Evolutionary conservation across 2,888 invertebrate species (phyloP), one percentile per base, ranked within the genome.

Genomic region (Macrosoma leucophasiata): DNA sequence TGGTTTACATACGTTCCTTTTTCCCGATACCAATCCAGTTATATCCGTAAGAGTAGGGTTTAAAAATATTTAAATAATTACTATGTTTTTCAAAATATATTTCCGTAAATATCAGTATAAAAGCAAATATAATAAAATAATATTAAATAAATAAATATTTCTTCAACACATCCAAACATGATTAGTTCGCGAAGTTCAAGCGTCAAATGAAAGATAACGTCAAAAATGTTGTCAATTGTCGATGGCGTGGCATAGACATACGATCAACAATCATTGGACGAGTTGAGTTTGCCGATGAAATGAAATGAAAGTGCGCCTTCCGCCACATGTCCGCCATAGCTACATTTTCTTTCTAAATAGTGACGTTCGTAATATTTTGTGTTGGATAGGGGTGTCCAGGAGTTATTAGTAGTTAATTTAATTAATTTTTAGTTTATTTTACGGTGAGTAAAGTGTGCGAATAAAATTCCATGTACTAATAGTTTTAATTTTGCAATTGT

Each of bases 291-390:
- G 39, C 32, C 39, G 61, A 59, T 51, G 61, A 68, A 68, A 65
- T 57, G 58, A 62, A 62, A 74, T 71, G 75, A 75, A 78, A 78
- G 78, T 74, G 60, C 64, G 61, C 63, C 57, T 52, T 53, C 66
- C 73, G 72, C 75, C 76, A 78, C 78, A 81, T 77, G 79, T 81
- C 78, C 77, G 78, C 78, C 78, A 81, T 76, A 76, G 62, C 73
- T 77, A 66, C 65, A 76, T 71, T 70, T 71, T 77, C 67, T 70
- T 69, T 71, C 66, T 70, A 4, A 67, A 55, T 58, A 74, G 72
- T 79, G 82, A 77, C 77, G 72, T 81, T 74, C 71, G 58, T 72
- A 68, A 72, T 76, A 75, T 74, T 77, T 79, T 75, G 66, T 73
- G 69, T 73, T 77, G 66, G 56, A 67, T 72, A 75, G 58, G 58